Evolutionary conservation across 2,797 vertebrate species (phyloP).

Genomic region (Tapirus indicus): DNA sequence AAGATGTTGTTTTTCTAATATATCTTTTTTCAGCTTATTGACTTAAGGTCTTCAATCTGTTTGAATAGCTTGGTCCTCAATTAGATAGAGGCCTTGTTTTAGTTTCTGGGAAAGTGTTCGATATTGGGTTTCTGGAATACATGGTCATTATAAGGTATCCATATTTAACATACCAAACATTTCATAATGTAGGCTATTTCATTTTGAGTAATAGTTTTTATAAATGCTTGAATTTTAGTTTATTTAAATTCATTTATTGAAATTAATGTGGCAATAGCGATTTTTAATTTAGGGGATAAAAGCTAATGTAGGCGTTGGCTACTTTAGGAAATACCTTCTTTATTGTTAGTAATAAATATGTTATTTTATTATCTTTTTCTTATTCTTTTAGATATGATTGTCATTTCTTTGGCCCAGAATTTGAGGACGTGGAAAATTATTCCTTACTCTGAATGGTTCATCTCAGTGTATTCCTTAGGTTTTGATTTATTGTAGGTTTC

Average conservation of each 20-base stretch:
- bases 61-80: background rate
- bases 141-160: background rate
- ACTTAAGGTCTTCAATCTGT: background rate
- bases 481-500: constrained; percentile 44
- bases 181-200: background rate
- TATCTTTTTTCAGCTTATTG: background rate
- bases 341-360: background rate
- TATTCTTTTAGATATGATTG: constrained; percentile 53
- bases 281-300: constrained; percentile 57
- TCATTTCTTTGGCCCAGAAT: constrained; percentile 58
- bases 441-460: constrained; percentile 49
- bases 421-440: constrained; percentile 8
- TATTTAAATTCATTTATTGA: background rate
- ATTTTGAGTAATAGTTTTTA: constrained; percentile 42
- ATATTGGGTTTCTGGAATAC: background rate
- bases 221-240: constrained; percentile 20
- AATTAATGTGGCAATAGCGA: background rate
- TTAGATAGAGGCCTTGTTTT: background rate
- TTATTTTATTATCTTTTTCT: constrained; percentile 31
- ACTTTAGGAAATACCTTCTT: constrained; percentile 41
- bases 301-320: background rate
- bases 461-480: constrained; percentile 34
- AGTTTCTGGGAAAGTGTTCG: background rate
- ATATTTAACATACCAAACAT: constrained; percentile 59
- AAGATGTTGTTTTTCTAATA: background rate